Percentiles rank a stretch among this genome's conserved stretches.
Evolutionary conservation across 2,797 vertebrate species (phyloP).

Genomic region (Poecile montanus): DNA sequence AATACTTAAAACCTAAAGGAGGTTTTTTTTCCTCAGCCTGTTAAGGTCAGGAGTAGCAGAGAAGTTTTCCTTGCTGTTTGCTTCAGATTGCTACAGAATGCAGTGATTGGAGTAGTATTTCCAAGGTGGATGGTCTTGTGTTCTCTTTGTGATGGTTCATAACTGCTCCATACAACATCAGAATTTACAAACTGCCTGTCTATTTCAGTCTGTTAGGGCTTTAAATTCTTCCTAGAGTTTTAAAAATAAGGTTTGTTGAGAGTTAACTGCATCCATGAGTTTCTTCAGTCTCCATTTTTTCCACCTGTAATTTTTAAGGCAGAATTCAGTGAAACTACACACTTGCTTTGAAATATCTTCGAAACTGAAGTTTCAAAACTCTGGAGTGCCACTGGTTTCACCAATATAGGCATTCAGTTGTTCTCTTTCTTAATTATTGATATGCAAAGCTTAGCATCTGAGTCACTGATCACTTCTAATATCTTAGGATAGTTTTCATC

Average conservation of each 20-base stretch:
- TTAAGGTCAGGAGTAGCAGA: background rate
- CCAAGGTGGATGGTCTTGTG: background rate
- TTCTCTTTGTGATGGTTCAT: background rate
- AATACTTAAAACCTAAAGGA: rapidly evolving
- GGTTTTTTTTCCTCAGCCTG: rapidly evolving
- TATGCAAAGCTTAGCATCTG: background rate
- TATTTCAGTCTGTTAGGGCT: background rate
- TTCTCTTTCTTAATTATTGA: background rate
- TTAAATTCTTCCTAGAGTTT: background rate
- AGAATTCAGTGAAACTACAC: background rate
- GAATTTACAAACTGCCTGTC: background rate
- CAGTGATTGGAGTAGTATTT: background rate
- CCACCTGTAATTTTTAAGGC: background rate
- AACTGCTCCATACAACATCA: background rate
- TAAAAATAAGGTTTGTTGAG: background rate
- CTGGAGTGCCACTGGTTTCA: background rate
- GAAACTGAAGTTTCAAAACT: background rate
- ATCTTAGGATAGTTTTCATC: background rate
- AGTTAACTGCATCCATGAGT: background rate
- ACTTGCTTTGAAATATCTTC: background rate
- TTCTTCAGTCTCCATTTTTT: background rate
- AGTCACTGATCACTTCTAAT: background rate
- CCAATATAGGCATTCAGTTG: background rate
- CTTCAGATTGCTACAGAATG: background rate
- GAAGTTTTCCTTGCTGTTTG: background rate